phyloP scores from a whole-genome alignment of 1,140 invertebrate species.

The Macrotrachela quadricornifera region DNA sequence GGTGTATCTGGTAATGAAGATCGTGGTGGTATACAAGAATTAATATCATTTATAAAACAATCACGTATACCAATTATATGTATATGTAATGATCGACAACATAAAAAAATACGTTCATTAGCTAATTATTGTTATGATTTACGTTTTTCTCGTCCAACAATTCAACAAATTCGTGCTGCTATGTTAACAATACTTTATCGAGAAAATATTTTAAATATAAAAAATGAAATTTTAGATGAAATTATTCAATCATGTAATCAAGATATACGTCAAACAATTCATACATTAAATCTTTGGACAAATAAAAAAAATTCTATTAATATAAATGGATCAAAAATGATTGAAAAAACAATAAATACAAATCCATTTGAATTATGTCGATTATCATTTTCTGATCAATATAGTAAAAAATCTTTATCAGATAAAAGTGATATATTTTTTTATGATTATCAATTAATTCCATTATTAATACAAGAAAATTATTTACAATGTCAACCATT shows the following conservation, averaged over 20 bases:
- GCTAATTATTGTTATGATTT: slow-evolving; percentile 86
- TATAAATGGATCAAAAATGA: slow-evolving; percentile 24
- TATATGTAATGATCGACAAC: slow-evolving; percentile 90
- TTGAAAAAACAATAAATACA: slow-evolving; percentile 45
- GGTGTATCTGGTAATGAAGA: slow-evolving; percentile 99
- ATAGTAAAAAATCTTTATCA: slow-evolving; percentile 42
- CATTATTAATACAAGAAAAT: slow-evolving; percentile 93
- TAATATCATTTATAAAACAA: slow-evolving; percentile 73
- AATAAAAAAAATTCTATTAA: slow-evolving; percentile 35
- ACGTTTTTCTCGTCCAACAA: slow-evolving; percentile 53
- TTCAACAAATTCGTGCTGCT: slow-evolving; percentile 68
- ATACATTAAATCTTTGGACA: slow-evolving; percentile 53
- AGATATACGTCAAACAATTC: slow-evolving; percentile 59
- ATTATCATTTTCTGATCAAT: slow-evolving; percentile 57
- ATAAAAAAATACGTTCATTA: slow-evolving; percentile 75
- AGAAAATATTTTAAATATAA: slow-evolving; percentile 60
- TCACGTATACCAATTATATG: slow-evolving; percentile 80
- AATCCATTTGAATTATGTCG: slow-evolving; percentile 79
- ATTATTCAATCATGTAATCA: slow-evolving; percentile 69
- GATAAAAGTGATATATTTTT: slow-evolving; percentile 56
- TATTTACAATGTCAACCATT: slow-evolving; percentile 53
- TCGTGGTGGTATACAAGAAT: slow-evolving; percentile 72
- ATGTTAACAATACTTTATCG: slow-evolving; percentile 75
- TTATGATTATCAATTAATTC: slow-evolving; percentile 77
- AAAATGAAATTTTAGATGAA: slow-evolving; percentile 47